Conservation (phyloP, 2,113 vertebrate species). For the Ictidomys tridecemlineatus region DNA sequence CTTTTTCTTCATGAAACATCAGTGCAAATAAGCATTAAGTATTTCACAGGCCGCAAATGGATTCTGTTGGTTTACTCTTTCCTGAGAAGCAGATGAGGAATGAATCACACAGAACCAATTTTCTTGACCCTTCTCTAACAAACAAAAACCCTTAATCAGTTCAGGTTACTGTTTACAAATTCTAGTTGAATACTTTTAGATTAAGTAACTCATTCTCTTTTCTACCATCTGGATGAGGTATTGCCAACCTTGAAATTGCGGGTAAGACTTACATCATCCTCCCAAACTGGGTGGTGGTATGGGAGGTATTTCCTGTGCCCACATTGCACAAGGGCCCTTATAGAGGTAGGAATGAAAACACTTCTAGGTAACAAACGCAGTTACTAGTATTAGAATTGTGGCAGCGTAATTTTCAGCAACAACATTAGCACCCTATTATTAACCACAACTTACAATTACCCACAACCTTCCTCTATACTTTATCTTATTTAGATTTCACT, state of each 20-base stretch:
- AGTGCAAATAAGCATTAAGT: background rate
- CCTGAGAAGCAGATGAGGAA: constrained; percentile 7
- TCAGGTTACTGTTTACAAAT: constrained; percentile 30
- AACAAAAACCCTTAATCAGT: background rate
- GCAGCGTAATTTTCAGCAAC: background rate
- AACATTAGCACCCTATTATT: background rate
- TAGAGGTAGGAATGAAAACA: background rate
- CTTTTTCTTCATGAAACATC: background rate
- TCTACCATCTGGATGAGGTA: background rate
- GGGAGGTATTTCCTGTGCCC: background rate
- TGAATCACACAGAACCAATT: constrained; percentile 28
- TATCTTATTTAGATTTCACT: background rate
- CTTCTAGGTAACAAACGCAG: background rate
- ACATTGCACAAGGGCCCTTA: background rate
- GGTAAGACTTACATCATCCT: background rate
- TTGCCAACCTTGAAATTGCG: background rate
- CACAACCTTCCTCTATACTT: too few relatives aligned
- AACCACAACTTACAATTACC: background rate
- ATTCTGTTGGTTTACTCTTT: constrained; percentile 27
- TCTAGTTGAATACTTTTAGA: background rate
- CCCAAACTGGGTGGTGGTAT: background rate
- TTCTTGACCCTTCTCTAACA: background rate
- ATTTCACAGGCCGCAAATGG: constrained; percentile 52
- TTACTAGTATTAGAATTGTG: background rate
- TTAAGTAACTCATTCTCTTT: background rate